Evolutionary conservation across 2,888 invertebrate species (phyloP), one percentile per base, ranked within the genome.

Genomic region (Caenorhabditis sp.): DNA sequence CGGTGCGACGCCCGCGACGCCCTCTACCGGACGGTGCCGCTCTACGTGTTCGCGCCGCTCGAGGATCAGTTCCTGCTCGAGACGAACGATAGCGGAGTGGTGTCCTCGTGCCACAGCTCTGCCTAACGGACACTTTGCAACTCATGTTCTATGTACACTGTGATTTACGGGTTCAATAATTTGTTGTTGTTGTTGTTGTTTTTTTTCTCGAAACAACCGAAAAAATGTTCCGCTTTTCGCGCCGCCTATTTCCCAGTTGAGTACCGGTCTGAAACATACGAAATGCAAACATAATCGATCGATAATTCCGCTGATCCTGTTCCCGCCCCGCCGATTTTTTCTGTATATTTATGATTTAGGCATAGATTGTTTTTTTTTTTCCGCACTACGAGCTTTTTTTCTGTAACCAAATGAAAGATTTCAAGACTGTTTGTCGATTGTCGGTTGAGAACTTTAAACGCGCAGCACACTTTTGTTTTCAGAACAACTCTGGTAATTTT

Each of bases 1-100:
- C 90, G 93, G 41, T 90, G 91, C 17, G 82, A 82, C 41, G 92
- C 92, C 0, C 91, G 92, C 2, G 92, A 92, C 74, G 90, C 92
- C n/a, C 89, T 93, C 15, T 90, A 92, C 76, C 90, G 91, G 43
- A 91, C 91, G 15, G 91, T 91, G 32, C 92, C 92, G 11, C 87
- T 92, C 58, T 91, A 90, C 70, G 70, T 83, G 35, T 82, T 86
- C 59, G 81, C 84, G 1, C 82, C 85, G 7, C 53, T 83, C 35
- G 81, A 82, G 32, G 82, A 77, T 9, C 68, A 77, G 7, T 74
- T 37, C 22, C 39, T 74, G 24, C 41, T 78, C 53, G 83, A 84
- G 52, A 78, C 78, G 22, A 80, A 73, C 35, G 85, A 85, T 48
- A 76, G 76, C 22, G 85, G 85, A 7, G 81, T 81, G 13, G 81